These are phyloP conservation scores for Columba janthina DNA, from an alignment of 2,113 vertebrate genomes.

Conservation along the genomic window DNA sequence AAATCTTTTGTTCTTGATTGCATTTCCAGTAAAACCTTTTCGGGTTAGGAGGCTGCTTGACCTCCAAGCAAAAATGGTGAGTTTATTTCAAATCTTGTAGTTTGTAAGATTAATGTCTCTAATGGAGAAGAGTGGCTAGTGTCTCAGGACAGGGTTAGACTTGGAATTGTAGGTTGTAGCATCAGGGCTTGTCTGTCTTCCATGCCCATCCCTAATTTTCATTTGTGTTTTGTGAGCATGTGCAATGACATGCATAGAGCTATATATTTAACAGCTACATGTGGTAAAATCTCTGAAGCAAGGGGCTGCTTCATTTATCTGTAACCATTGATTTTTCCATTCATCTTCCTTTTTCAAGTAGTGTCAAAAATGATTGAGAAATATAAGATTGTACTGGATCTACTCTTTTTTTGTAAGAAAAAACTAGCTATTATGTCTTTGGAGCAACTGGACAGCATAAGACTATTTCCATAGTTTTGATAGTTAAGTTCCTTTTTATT, in stretches of 20 bases:
- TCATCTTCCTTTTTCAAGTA: background rate
- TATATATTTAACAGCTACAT: background rate
- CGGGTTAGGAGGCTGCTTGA: constrained; percentile 88
- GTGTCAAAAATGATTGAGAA: background rate
- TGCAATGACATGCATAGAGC: background rate
- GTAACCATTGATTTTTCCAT: background rate
- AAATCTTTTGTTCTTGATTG: background rate
- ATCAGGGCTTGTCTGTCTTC: background rate
- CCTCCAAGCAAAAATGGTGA: constrained; percentile 89
- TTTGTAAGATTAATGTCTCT: background rate
- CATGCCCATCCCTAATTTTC: background rate
- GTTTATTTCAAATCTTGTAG: background rate
- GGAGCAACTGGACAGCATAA: background rate
- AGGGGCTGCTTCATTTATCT: background rate
- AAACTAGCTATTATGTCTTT: background rate
- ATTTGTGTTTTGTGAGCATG: background rate
- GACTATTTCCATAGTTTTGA: background rate
- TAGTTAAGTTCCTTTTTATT: background rate
- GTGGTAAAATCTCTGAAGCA: background rate
- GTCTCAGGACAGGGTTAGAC: background rate
- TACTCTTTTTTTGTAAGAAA: background rate
- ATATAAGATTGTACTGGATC: background rate
- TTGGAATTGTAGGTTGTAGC: background rate
- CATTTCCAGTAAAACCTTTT: constrained; percentile 85
- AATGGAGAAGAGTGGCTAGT: background rate